Evolutionary conservation across 2,113 vertebrate genomes (phyloP).

Genomic region (Lontra canadensis): DNA sequence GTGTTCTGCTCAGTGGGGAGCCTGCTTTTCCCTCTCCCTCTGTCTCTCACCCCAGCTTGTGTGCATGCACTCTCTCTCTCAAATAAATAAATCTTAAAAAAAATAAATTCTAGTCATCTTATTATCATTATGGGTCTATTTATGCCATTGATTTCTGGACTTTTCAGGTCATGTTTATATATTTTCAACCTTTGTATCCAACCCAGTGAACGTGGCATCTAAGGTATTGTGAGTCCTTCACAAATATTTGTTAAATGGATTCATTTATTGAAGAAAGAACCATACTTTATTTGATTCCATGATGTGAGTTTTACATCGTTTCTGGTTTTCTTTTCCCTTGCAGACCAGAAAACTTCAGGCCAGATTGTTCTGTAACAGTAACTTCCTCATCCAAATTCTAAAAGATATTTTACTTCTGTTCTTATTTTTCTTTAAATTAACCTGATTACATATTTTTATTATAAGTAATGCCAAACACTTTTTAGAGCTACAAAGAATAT

Average conservation of each 20-base stretch:
- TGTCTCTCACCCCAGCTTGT: not conserved
- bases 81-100: not conserved
- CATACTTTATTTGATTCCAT: not conserved
- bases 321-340: not conserved
- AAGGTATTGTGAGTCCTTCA: not conserved
- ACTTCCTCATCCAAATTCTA: not conserved
- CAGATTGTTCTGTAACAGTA: not conserved
- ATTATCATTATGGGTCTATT: not conserved
- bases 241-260: conserved; percentile 1
- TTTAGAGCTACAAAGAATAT: not conserved
- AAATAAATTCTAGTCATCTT: not conserved
- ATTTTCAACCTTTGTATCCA: not conserved
- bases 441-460: not conserved
- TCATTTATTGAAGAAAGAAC: not conserved
- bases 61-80: not conserved
- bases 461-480: not conserved
- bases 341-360: not conserved
- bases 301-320: not conserved
- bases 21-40: not conserved
- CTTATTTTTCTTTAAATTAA: conserved; percentile 41
- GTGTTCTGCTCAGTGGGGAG: not conserved
- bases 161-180: not conserved
- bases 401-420: not conserved
- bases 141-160: not conserved
- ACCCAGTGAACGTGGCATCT: not conserved